Conservation (phyloP, 2,113 vertebrate genomes). For the Delphinus delphis region DNA sequence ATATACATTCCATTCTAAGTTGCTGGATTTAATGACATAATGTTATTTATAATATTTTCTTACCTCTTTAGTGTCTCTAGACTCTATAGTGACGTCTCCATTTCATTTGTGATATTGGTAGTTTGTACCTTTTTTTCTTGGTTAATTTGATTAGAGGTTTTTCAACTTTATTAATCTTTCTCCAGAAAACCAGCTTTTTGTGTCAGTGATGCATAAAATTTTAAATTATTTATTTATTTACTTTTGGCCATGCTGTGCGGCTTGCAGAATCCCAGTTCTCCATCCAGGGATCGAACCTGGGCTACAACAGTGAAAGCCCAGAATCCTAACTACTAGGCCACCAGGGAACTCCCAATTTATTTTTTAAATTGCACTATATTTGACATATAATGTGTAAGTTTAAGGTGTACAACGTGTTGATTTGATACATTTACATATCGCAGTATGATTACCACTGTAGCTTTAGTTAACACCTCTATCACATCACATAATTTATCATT, state of each 20-base stretch:
- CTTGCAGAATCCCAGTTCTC: not conserved
- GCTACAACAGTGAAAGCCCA: not conserved
- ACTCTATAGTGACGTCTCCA: not conserved
- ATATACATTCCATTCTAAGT: not conserved
- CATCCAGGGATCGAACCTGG: not conserved
- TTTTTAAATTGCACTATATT: not conserved
- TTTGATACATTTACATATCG: not conserved
- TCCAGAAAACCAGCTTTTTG: not conserved
- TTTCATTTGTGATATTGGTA: not conserved
- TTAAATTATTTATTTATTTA: not conserved
- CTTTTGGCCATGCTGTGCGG: not conserved
- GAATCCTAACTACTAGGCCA: not conserved
- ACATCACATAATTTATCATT: not conserved
- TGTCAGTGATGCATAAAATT: not conserved
- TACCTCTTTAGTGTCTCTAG: not conserved
- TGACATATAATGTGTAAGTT: not conserved
- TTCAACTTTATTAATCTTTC: slow-evolving; percentile 3
- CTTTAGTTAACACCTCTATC: not conserved
- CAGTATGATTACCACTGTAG: not conserved
- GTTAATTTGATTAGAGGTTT: not conserved
- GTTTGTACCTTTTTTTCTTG: slow-evolving; percentile 2
- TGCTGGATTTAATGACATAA: not conserved
- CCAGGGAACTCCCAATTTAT: not conserved
- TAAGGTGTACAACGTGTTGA: not conserved
- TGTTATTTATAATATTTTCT: not conserved